Conservation (phyloP, 2,797 vertebrate species). For the Darevskia nairensis region DNA sequence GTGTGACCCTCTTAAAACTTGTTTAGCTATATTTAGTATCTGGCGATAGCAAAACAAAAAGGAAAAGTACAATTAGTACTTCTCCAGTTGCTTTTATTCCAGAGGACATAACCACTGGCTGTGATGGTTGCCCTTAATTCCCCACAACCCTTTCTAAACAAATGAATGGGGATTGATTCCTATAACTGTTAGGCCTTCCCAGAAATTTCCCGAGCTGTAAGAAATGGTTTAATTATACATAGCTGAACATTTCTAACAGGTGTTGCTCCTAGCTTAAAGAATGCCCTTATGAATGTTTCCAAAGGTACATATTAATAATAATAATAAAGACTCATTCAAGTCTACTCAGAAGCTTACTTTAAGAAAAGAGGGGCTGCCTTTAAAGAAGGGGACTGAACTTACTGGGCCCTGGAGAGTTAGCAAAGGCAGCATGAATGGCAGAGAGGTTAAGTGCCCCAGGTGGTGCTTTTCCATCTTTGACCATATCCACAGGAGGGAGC, state of each 20-base stretch:
- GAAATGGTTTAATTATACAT: conserved; percentile 50
- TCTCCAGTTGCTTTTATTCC: background rate
- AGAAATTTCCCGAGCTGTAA: background rate
- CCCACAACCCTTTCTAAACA: conserved; percentile 48
- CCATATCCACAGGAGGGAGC: background rate
- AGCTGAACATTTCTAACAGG: conserved; percentile 25
- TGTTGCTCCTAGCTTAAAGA: conserved; percentile 43
- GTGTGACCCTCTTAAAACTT: too few relatives aligned
- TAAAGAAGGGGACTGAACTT: background rate
- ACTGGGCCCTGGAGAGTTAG: background rate
- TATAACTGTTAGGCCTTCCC: background rate
- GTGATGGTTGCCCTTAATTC: background rate
- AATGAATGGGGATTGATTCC: conserved; percentile 41
- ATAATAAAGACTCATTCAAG: background rate
- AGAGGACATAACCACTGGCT: background rate
- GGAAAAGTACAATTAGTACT: background rate
- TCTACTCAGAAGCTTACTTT: background rate
- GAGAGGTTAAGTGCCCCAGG: background rate
- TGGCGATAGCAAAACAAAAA: too few relatives aligned
- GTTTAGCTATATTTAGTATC: too few relatives aligned
- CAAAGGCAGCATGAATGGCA: too few relatives aligned
- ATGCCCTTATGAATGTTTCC: conserved; percentile 28
- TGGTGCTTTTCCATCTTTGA: background rate
- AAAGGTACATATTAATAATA: conserved; percentile 43
- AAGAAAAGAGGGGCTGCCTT: rapidly evolving